A percentile compares a stretch with the other conserved stretches of the same genome.
phyloP scores from a whole-genome alignment of 2,888 invertebrate genomes.

The Melanargia galathea region DNA sequence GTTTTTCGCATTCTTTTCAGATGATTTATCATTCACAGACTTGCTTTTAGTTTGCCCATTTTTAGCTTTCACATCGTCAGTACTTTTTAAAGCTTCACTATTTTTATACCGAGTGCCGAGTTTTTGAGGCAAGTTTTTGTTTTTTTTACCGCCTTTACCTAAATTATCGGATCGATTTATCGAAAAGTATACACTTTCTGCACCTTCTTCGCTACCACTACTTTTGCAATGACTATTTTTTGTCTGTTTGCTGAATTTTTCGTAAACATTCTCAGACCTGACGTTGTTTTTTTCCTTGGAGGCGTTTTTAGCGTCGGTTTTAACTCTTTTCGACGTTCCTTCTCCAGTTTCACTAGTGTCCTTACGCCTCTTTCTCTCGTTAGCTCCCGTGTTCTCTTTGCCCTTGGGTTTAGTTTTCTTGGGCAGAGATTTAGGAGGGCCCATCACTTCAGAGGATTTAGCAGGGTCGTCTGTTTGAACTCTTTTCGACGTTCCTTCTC shows the following conservation, averaged over 20 bases:
- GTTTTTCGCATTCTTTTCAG: neutral
- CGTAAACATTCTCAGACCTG: neutral
- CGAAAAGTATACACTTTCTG: neutral
- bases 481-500: slow-evolving; percentile 15
- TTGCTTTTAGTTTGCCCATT: too few relatives aligned
- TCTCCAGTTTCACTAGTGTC: neutral
- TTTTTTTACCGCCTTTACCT: neutral
- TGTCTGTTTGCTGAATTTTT: neutral
- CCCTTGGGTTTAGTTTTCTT: slow-evolving; percentile 57
- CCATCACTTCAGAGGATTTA: slow-evolving; percentile 58
- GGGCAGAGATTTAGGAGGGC: slow-evolving; percentile 64
- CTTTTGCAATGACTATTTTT: neutral
- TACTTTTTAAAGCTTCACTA: neutral
- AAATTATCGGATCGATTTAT: neutral
- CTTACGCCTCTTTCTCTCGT: slow-evolving; percentile 25
- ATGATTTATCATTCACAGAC: neutral
- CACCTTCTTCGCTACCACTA: neutral
- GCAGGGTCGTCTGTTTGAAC: slow-evolving; percentile 41
- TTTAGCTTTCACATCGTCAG: neutral
- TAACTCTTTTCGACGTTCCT: slow-evolving; percentile 16
- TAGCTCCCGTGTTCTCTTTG: slow-evolving; percentile 46
- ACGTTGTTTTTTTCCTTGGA: neutral
- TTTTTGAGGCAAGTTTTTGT: neutral
- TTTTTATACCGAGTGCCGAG: neutral
- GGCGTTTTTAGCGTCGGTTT: slow-evolving; percentile 1